Evolutionary conservation across 1,140 invertebrate species (phyloP), one percentile per base, ranked within the genome.

Genomic region (Drosophila rufa): DNA sequence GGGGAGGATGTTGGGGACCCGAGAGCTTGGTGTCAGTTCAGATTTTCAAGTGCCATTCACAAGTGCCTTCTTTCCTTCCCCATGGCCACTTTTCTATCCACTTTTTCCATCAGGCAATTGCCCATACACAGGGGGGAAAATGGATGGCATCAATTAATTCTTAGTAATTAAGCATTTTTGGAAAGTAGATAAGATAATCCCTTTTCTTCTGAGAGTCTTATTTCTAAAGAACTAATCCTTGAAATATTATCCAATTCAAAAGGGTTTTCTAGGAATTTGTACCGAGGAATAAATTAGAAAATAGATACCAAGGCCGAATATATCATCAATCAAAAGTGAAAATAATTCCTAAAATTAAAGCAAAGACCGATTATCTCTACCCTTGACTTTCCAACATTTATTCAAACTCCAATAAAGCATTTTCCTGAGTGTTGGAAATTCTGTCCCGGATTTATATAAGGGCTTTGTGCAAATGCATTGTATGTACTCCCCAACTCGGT

Each of bases 41-140:
- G 9, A 57, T 51, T 55, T 77, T 76, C 38, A 76, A 75, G 60
- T 75, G 73, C 17, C 43, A 46, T 75, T 56, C 51, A 51, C 51
- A 51, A 75, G 70, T 58, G 55, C 46, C 51, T 46, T 58, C 61
- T 62, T 27, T 9, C 33, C 14, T 22, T 17, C 0, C 12, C 33
- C 47, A 42, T 67, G 55, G 14, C 6, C 65, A 45, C 42, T 38
- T 68, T 56, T 38, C 51, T 55, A 55, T 36, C 14, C 8, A 19
- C 12, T 43, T 25, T 50, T 50, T 19, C 3, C 12, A 25, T 36
- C 57, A 14, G 17, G 14, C 38, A 30, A 65, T 65, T 60, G 38
- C 7, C 30, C 50, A 43, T 43, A 36, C n/a, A 61, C 56, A 45
- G 27, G 7, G 40, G 17, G 15, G 3, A 19, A 65, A 62, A 65